Percentiles rank a stretch among this genome's conserved stretches.
phyloP scores from a whole-genome alignment of 2,797 vertebrate genomes.

The Hydrophis major region DNA sequence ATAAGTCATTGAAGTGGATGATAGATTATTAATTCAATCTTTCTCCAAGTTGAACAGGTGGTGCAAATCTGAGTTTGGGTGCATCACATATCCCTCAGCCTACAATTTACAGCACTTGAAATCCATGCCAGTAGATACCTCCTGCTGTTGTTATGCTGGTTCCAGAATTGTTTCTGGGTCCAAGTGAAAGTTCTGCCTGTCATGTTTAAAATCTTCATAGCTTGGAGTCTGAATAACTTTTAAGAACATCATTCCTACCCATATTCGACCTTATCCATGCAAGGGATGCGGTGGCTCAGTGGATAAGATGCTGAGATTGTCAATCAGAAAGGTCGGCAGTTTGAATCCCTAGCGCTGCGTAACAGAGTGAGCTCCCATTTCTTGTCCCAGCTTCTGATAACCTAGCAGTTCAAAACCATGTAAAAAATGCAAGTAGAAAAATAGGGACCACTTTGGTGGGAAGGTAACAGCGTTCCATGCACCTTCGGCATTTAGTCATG shows the following conservation, averaged over 20 bases:
- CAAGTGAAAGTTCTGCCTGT: background rate
- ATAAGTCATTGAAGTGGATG: background rate
- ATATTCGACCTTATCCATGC: background rate
- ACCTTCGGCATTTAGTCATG: no score
- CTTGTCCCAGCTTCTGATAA: no score
- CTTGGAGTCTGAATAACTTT: background rate
- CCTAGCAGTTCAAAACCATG: no score
- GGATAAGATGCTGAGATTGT: no score
- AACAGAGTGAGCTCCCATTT: no score
- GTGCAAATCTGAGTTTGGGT: background rate
- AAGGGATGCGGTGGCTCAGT: background rate
- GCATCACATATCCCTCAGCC: background rate
- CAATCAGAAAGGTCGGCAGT: no score
- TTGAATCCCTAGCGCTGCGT: no score
- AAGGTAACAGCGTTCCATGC: no score
- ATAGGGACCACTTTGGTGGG: no score
- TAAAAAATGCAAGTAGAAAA: no score
- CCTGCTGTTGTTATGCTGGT: background rate
- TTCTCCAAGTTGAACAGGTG: background rate
- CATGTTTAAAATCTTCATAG: background rate
- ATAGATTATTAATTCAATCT: background rate
- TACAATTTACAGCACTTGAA: background rate
- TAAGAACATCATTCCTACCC: background rate
- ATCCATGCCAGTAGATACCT: background rate
- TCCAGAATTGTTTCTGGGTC: background rate